Evolutionary conservation across 1,140 invertebrate species (phyloP).

Genomic region (Meteorus sp.): DNA sequence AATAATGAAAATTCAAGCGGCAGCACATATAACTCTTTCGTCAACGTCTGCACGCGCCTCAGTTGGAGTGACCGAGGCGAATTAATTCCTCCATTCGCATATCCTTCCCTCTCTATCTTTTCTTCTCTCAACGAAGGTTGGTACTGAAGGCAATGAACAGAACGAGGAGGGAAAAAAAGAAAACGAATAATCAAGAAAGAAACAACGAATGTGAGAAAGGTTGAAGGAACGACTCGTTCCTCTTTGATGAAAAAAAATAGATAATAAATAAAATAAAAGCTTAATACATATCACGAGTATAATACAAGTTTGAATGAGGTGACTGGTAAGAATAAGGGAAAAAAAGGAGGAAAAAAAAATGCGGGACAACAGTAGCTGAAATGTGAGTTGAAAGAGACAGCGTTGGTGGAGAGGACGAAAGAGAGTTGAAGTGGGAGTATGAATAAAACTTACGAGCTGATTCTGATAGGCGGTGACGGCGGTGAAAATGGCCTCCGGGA

Average conservation of each 20-base stretch:
- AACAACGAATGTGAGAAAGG: background rate
- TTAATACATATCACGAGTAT: background rate
- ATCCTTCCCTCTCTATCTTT: too few relatives aligned
- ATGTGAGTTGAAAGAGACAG: constrained; percentile 10
- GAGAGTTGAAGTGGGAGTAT: constrained; percentile 31
- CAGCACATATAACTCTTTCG: constrained; percentile 26
- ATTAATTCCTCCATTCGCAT: constrained; percentile 29
- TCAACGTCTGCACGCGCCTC: constrained; percentile 19
- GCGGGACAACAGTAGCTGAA: constrained; percentile 29
- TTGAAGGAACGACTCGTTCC: background rate
- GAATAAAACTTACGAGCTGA: constrained; percentile 56
- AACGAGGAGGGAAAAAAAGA: too few relatives aligned
- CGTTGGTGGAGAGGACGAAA: constrained; percentile 13
- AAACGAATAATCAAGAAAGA: constrained; percentile 23
- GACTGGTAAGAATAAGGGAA: too few relatives aligned
- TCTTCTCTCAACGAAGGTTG: constrained; percentile 6
- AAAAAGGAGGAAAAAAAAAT: too few relatives aligned
- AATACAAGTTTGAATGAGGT: constrained; percentile 4
- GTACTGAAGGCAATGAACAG: background rate
- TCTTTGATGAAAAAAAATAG: background rate
- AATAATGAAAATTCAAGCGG: background rate
- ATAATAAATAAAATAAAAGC: constrained; percentile 2
- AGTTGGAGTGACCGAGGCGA: constrained; percentile 21
- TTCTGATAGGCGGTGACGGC: constrained; percentile 98
- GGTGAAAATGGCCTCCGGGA: constrained; percentile 96